phyloP scores from a whole-genome alignment of 2,888 invertebrate genomes.

The Lacanobia oleracea region DNA sequence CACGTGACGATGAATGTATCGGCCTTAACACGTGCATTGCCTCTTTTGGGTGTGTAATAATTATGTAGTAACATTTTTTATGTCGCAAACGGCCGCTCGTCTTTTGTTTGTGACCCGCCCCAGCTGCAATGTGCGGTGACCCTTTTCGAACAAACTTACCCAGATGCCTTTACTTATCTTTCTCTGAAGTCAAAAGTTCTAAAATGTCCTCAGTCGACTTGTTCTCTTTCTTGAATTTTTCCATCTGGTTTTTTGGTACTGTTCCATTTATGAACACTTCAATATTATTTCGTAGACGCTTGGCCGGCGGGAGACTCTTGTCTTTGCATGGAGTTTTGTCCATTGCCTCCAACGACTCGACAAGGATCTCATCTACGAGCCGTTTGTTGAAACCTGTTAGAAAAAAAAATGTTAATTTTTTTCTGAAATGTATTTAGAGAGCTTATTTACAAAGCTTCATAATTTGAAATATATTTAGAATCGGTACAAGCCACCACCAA shows the following conservation, averaged over 20 bases:
- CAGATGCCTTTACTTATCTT: conserved; percentile 68
- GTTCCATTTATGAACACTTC: conserved; percentile 95
- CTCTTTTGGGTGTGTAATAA: conserved; percentile 1
- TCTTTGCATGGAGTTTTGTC: conserved; percentile 92
- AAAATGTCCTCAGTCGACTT: conserved; percentile 95
- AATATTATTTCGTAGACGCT: conserved; percentile 93
- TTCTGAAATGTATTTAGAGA: conserved; percentile 41
- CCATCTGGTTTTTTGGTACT: conserved; percentile 94
- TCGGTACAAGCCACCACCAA: conserved; percentile 67
- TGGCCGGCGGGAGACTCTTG: conserved; percentile 89
- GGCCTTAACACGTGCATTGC: conserved; percentile 46
- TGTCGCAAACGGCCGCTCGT: neutral
- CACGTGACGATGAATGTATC: conserved; percentile 31
- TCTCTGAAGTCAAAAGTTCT: conserved; percentile 92
- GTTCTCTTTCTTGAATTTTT: conserved; percentile 93
- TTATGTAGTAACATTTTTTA: conserved; percentile 10
- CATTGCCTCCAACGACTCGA: conserved; percentile 94
- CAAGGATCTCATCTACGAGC: conserved; percentile 95
- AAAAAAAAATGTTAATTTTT: conserved; percentile 58
- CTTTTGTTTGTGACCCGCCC: conserved; percentile 43
- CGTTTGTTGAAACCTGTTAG: conserved; percentile 91
- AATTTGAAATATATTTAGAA: conserved; percentile 36
- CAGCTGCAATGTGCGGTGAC: conserved; percentile 8
- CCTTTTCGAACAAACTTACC: conserved; percentile 25
- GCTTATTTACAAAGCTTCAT: conserved; percentile 69